phyloP scores from a whole-genome alignment of 2,888 invertebrate genomes.

The Chalcosyrphus nemorum region DNA sequence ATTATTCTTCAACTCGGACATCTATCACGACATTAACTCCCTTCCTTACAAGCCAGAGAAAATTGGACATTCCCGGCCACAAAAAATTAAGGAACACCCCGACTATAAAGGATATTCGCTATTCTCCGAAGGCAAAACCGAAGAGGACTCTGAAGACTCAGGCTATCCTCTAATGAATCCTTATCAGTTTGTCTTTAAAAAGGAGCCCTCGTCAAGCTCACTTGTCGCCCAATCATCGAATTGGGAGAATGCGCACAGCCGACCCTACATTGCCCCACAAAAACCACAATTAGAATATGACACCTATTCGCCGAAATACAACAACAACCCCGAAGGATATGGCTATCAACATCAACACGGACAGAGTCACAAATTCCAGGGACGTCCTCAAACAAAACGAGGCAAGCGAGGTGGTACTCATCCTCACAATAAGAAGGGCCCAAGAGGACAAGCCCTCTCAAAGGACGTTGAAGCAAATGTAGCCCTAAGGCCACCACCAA shows the following conservation, averaged over 20 bases:
- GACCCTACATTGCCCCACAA: constrained; percentile 49
- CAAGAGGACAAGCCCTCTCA: constrained; percentile 54
- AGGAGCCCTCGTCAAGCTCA: constrained; percentile 75
- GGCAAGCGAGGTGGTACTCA: constrained; percentile 79
- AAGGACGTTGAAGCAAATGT: constrained; percentile 80
- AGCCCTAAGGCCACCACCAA: constrained; percentile 80
- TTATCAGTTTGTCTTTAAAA: constrained; percentile 79
- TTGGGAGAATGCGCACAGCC: constrained; percentile 74
- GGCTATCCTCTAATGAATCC: constrained; percentile 79
- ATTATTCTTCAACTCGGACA: constrained; percentile 80
- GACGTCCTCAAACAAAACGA: constrained; percentile 76
- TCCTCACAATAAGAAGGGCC: constrained; percentile 72
- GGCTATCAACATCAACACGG: constrained; percentile 79
- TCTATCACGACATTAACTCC: constrained; percentile 81
- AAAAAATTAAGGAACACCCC: constrained; percentile 71
- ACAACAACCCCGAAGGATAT: constrained; percentile 81
- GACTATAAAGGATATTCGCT: constrained; percentile 80
- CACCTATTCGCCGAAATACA: constrained; percentile 81
- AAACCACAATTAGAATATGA: constrained; percentile 76
- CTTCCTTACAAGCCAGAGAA: constrained; percentile 79
- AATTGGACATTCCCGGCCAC: constrained; percentile 15
- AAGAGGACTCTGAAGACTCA: constrained; percentile 75
- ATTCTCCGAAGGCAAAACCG: constrained; percentile 78
- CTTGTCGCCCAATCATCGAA: constrained; percentile 71
- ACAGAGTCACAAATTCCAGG: constrained; percentile 70